Evolutionary conservation across 2,888 invertebrate species (phyloP), one percentile per base, ranked within the genome.

Genomic region (Lumbricus terrestris): DNA sequence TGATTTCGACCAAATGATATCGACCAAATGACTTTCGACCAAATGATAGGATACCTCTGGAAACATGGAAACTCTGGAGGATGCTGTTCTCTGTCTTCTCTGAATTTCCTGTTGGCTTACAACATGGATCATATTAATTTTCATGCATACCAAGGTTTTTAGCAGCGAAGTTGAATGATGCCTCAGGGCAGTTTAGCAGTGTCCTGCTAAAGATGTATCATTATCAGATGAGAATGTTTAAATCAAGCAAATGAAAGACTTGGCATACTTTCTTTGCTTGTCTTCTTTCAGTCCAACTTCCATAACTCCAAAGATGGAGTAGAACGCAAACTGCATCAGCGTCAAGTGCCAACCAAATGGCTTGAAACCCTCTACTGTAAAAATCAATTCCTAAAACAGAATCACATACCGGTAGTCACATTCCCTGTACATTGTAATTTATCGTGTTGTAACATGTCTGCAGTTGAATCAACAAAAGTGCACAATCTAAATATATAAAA

Each of bases 291-390:
- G 91, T 37, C 92, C 94, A 91, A 96, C 96, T 95, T 99, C 98
- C 88, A 96, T 94, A 92, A 97, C 96, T 90, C 97, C 97, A 94
- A 98, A 97, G 40, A 96, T 92, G 91, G 97, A 96, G 94, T 98
- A 99, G 93, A 97, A 97, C 34, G 96, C 96, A 96, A 99, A 99
- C 95, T 99, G 98, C 33, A 98, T 96, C 91, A 98, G 95, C 1
- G 99, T 99, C 92, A 99, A 96, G 94, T 97, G 98, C 97, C 98
- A 97, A 88, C 98, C 98, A 94, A 97, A 97, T 0, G 97, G 97
- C 93, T 97, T 97, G 93, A 98, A 97, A 88, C 97, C 98, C 37
- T 97, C 97, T n/a, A 97, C 96, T 0, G 97, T 97, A 95, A 98
- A 99, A 94, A 99, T 97, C 88, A 98, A 95, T 95, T 99, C 99